These are phyloP conservation scores for Gonatopus flavifemur DNA, from an alignment of 1,140 invertebrate genomes.

Conservation along the genomic window DNA sequence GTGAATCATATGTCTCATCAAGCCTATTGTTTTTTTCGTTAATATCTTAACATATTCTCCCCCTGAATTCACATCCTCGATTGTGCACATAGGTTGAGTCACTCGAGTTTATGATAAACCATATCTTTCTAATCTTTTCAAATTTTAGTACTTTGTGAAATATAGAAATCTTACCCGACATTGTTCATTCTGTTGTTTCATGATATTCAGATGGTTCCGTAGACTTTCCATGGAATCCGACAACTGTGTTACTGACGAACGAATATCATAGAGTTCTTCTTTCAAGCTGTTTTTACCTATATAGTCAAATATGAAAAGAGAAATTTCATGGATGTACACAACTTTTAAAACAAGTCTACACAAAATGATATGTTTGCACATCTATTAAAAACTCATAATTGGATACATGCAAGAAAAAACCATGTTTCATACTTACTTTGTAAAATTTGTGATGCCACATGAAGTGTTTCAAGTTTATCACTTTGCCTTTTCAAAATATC, in stretches of 20 bases:
- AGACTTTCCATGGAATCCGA: slow-evolving; percentile 13
- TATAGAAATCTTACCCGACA: slow-evolving; percentile 24
- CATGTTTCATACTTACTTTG: slow-evolving; percentile 1
- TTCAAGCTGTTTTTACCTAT: slow-evolving; percentile 29
- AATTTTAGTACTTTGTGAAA: neutral
- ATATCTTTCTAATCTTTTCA: too few relatives aligned
- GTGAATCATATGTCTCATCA: too few relatives aligned
- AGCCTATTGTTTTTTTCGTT: too few relatives aligned
- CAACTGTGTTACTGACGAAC: slow-evolving; percentile 7
- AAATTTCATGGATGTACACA: neutral
- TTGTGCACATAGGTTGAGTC: too few relatives aligned
- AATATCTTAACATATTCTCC: too few relatives aligned
- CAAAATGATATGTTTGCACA: neutral
- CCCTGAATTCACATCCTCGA: too few relatives aligned
- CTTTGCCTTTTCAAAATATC: slow-evolving; percentile 2
- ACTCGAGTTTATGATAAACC: too few relatives aligned
- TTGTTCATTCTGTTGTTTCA: slow-evolving; percentile 26
- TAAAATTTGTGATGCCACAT: slow-evolving; percentile 12
- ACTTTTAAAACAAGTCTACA: neutral
- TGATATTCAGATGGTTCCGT: slow-evolving; percentile 19
- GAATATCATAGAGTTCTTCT: slow-evolving; percentile 18
- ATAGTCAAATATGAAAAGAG: slow-evolving; percentile 10
- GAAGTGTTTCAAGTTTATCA: slow-evolving; percentile 8
- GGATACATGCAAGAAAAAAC: neutral
- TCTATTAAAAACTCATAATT: neutral